These are phyloP conservation scores for Drosophila siamana DNA, from an alignment of 2,888 invertebrate genomes.

Conservation along the genomic window DNA sequence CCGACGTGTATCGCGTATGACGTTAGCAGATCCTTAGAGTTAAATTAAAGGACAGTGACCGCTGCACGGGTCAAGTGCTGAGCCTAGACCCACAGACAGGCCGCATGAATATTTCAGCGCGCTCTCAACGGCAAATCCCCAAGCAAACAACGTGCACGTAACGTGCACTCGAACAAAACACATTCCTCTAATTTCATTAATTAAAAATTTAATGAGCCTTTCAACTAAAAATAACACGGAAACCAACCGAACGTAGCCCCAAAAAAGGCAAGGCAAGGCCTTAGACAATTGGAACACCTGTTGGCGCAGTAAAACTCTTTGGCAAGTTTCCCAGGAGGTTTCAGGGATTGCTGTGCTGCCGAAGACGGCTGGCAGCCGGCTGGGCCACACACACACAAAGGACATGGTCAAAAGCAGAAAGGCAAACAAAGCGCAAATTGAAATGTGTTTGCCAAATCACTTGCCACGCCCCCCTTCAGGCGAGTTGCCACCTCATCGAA, in stretches of 20 bases:
- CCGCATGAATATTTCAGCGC: slow-evolving; percentile 30
- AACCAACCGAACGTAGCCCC: neutral
- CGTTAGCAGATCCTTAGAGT: slow-evolving; percentile 46
- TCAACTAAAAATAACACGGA: slow-evolving; percentile 62
- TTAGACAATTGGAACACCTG: slow-evolving; percentile 74
- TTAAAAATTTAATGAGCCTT: slow-evolving; percentile 80
- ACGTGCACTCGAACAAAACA: slow-evolving; percentile 26
- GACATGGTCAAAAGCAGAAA: slow-evolving; percentile 48
- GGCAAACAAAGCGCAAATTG: slow-evolving; percentile 71
- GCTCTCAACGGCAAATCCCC: slow-evolving; percentile 38
- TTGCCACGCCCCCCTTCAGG: slow-evolving; percentile 50
- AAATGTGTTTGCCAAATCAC: slow-evolving; percentile 69
- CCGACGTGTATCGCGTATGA: slow-evolving; percentile 22
- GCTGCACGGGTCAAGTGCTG: neutral
- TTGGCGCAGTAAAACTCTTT: slow-evolving; percentile 69
- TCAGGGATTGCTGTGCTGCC: slow-evolving; percentile 48
- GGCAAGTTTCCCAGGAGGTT: slow-evolving; percentile 73
- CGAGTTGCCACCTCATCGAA: neutral
- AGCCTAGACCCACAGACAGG: neutral
- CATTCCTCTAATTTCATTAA: slow-evolving; percentile 70
- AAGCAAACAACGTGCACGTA: slow-evolving; percentile 20
- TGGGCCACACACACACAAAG: slow-evolving; percentile 21
- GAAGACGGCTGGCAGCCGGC: neutral
- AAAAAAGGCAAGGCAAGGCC: slow-evolving; percentile 28
- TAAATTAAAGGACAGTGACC: slow-evolving; percentile 47